Evolutionary conservation across 2,113 vertebrate species (phyloP).

Genomic region (Grammomys dolichurus): DNA sequence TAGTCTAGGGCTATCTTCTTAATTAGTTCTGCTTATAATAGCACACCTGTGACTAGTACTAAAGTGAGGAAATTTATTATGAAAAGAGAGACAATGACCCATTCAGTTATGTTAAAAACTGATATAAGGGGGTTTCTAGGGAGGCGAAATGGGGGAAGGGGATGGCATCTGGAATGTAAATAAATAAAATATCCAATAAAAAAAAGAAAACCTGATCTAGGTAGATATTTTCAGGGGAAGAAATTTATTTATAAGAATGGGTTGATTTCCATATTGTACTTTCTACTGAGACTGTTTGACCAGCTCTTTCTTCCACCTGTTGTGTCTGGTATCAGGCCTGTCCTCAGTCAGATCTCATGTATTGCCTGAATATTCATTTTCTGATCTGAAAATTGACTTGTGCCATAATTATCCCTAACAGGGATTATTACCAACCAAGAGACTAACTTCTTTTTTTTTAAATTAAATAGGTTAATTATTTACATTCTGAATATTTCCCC

Average conservation of each 20-base stretch:
- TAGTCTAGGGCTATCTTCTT: background rate
- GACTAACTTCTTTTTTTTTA: background rate
- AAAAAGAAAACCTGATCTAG: background rate
- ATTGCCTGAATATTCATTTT: background rate
- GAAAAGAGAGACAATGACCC: background rate
- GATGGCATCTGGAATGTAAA: too few species aligned
- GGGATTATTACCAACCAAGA: background rate
- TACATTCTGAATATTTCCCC: too few species aligned
- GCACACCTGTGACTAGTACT: background rate
- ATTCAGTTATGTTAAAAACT: background rate
- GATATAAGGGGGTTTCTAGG: too few species aligned
- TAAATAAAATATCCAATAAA: too few species aligned
- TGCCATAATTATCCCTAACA: background rate
- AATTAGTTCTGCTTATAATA: constrained; percentile 29
- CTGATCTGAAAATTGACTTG: background rate
- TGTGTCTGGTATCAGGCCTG: background rate
- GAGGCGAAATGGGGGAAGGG: too few species aligned
- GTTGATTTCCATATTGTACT: background rate
- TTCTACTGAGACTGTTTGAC: background rate
- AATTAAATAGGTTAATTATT: too few species aligned
- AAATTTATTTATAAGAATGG: background rate
- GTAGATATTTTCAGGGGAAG: background rate
- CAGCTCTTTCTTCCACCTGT: background rate
- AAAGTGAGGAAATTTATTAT: background rate
- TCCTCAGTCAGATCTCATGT: background rate